Percentiles rank a stretch among this genome's conserved stretches.
phyloP scores from a whole-genome alignment of 2,888 invertebrate species.

The Philopedon plagiatum region DNA sequence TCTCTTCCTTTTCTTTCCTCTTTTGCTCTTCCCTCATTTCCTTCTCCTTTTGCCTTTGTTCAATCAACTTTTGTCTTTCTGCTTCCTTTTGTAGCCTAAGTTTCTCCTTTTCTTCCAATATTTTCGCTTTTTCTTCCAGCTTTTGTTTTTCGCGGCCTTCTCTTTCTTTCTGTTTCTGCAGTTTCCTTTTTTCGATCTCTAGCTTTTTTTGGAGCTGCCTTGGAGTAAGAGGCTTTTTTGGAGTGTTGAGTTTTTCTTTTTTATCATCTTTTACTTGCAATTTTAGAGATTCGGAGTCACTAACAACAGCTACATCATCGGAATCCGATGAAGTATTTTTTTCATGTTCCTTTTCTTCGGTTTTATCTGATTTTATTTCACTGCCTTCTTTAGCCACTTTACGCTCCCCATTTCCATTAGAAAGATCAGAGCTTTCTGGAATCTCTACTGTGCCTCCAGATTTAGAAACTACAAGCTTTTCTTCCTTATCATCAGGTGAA shows the following conservation, averaged over 20 bases:
- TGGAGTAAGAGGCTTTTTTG: conserved; percentile 61
- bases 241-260: conserved; percentile 45
- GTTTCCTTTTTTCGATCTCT: conserved; percentile 61
- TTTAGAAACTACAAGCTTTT: too few relatives aligned
- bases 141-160: conserved; percentile 67
- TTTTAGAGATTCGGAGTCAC: neutral
- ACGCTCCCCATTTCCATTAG: too few relatives aligned
- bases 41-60: conserved; percentile 69
- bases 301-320: neutral
- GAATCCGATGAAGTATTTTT: neutral
- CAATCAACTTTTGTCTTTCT: conserved; percentile 62
- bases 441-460: too few relatives aligned
- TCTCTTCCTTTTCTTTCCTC: conserved; percentile 70
- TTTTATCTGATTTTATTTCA: neutral
- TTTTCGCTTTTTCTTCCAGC: conserved; percentile 70
- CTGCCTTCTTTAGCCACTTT: too few relatives aligned
- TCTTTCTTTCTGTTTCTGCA: conserved; percentile 67
- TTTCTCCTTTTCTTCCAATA: conserved; percentile 69
- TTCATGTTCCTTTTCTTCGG: neutral
- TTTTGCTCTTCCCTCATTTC: conserved; percentile 72
- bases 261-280: conserved; percentile 32
- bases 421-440: too few relatives aligned
- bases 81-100: conserved; percentile 60
- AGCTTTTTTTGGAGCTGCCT: conserved; percentile 71
- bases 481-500: too few relatives aligned